Evolutionary conservation across 2,888 invertebrate genomes (phyloP).

Genomic region (Crepidodera aurea): DNA sequence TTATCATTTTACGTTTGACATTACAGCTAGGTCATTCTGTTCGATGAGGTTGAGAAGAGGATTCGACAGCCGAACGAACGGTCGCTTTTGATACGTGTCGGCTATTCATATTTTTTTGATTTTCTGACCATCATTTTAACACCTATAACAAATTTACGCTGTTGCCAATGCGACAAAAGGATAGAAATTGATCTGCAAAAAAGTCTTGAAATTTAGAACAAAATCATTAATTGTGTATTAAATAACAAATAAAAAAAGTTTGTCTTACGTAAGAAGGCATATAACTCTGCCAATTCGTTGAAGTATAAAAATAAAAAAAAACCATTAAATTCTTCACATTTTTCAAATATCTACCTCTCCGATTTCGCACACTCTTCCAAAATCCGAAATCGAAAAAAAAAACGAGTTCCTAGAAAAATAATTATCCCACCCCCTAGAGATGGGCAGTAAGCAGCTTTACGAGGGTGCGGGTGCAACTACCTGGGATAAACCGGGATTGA

Average conservation of each 20-base stretch:
- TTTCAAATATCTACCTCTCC: too few species aligned
- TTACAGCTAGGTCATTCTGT: slow-evolving; percentile 30
- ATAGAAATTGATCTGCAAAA: too few species aligned
- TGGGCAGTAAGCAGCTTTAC: slow-evolving; percentile 37
- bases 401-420: slow-evolving; percentile 48
- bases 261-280: too few species aligned
- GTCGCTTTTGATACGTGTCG: background rate
- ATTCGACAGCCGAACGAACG: background rate
- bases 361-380: slow-evolving; percentile 6
- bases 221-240: too few species aligned
- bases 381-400: slow-evolving; percentile 22
- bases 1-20: slow-evolving; percentile 26
- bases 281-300: too few species aligned
- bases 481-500: slow-evolving; percentile 38
- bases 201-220: too few species aligned
- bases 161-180: too few species aligned
- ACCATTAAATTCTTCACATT: too few species aligned
- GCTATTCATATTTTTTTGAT: slow-evolving; percentile 1
- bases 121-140: background rate
- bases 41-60: slow-evolving; percentile 19
- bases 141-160: background rate
- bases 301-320: too few species aligned
- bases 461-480: slow-evolving; percentile 35
- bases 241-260: too few species aligned
- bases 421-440: slow-evolving; percentile 45